Base-by-base conservation (phyloP, 2,113 vertebrate genomes). In the Xyrauchen texanus region DNA sequence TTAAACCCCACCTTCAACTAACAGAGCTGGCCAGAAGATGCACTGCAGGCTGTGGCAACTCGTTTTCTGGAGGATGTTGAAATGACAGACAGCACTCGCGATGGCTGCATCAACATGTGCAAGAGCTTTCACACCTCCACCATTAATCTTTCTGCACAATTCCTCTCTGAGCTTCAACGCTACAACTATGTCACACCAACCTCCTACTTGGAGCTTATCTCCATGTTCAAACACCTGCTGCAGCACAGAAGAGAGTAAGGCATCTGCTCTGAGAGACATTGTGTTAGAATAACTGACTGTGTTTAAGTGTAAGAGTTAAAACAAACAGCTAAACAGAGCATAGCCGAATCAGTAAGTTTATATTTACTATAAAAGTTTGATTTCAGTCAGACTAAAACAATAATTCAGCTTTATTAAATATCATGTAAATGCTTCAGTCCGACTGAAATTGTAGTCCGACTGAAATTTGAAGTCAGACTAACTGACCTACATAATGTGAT, bases 171-270 rank as follows among this genome's bases (percentile, higher is more conserved):
- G 78, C 89, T 96, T 75, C 94, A 96, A 64, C 93, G 95, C 69
- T 87, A 93, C 86, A 97, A 96, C 84, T 98, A 98, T 53, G 96
- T 97, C 83, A 98, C 96, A 44, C 95, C 96, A 44, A 97, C 96
- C 58, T 98, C 96, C 10, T 98, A 97, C 77, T 87, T 98, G 76
- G 96, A 97, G 85, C 91, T 98, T 75, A 97, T 97, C 85, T 97
- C 93, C 10, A 97, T 96, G 82, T 97, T 96, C 88, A 96, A 96
- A 88, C 66, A 86, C 10, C 87, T 98, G 76, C 87, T 98, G 84
- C 84, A 93, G 75, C 93, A 89, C 65, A 95, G 94, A 83, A 90
- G 94, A 92, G 83, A 66, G 95, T 96, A 91, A 94, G 94, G 61
- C 68, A 8, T 51, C 42, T 67, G 21, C 3, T 34, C 21, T 34